A percentile compares a stretch with the other conserved stretches of the same genome.
These are phyloP conservation scores for Scomber scombrus DNA, from an alignment of 2,113 vertebrate species.

Conservation along the genomic window DNA sequence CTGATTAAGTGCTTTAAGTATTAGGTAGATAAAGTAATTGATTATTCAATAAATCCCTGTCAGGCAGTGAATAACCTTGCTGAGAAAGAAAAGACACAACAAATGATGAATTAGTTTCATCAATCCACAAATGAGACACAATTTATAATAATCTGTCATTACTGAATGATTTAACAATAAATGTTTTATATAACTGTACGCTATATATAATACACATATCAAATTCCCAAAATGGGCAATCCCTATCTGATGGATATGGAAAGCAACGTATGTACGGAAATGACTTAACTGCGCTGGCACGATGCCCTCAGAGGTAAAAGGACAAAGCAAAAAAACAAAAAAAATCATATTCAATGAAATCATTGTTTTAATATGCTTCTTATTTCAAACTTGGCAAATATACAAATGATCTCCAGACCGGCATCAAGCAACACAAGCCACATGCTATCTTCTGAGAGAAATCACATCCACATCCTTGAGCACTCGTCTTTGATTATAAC, in stretches of 20 bases:
- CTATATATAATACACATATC: constrained; percentile 1
- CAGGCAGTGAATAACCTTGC: constrained; percentile 80
- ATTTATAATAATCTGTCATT: constrained; percentile 50
- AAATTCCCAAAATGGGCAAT: neutral
- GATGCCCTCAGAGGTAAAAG: neutral
- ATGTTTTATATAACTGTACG: neutral
- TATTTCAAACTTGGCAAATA: constrained; percentile 38
- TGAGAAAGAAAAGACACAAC: constrained; percentile 75
- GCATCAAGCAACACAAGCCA: neutral
- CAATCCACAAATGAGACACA: constrained; percentile 62
- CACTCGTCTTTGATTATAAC: constrained; percentile 45
- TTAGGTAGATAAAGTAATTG: constrained; percentile 93
- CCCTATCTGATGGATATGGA: constrained; percentile 4
- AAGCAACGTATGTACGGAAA: neutral
- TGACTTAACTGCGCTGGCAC: neutral
- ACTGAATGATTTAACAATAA: constrained; percentile 16
- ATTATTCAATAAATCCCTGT: constrained; percentile 91
- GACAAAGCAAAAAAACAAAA: constrained; percentile 7
- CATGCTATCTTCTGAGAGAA: constrained; percentile 12
- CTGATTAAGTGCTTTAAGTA: constrained; percentile 90
- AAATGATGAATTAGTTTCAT: constrained; percentile 87
- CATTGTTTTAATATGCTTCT: neutral
- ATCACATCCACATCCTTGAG: constrained; percentile 25
- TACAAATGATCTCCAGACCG: constrained; percentile 18
- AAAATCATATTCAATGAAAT: constrained; percentile 22